These are phyloP conservation scores for Gymnarchus niloticus DNA, from an alignment of 2,113 vertebrate species.

Conservation along the genomic window DNA sequence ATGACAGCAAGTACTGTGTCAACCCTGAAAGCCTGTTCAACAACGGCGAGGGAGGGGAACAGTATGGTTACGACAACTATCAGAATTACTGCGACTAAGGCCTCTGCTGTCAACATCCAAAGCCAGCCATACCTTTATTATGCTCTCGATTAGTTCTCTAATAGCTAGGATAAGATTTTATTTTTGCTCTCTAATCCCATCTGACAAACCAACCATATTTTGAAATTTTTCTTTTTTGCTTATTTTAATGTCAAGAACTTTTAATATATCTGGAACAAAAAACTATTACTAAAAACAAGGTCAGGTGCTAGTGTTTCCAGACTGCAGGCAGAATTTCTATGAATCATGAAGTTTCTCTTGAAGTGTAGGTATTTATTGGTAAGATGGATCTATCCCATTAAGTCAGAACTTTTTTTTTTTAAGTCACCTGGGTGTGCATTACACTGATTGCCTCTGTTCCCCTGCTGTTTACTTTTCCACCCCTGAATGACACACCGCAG, in stretches of 20 bases:
- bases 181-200: constrained; percentile 24
- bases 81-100: constrained; percentile 77
- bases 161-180: constrained; percentile 2
- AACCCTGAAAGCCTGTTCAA: constrained; percentile 49
- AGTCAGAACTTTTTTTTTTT: too few relatives aligned
- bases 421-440: too few relatives aligned
- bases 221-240: not conserved
- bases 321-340: not conserved
- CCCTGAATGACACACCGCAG: not conserved
- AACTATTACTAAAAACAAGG: not conserved
- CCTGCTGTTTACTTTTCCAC: not conserved
- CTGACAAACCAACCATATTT: constrained; percentile 23
- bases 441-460: not conserved
- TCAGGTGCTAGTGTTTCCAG: not conserved
- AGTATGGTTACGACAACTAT: constrained; percentile 69
- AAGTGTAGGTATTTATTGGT: not conserved
- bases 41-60: constrained; percentile 54
- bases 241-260: not conserved
- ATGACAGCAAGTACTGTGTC: constrained; percentile 85
- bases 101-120: constrained; percentile 24
- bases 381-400: not conserved
- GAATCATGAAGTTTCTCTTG: not conserved
- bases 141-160: constrained; percentile 5
- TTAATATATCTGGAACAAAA: not conserved
- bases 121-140: constrained; percentile 27